These are phyloP conservation scores for Marmota flaviventris DNA, from an alignment of 2,113 vertebrate species.

Conservation along the genomic window DNA sequence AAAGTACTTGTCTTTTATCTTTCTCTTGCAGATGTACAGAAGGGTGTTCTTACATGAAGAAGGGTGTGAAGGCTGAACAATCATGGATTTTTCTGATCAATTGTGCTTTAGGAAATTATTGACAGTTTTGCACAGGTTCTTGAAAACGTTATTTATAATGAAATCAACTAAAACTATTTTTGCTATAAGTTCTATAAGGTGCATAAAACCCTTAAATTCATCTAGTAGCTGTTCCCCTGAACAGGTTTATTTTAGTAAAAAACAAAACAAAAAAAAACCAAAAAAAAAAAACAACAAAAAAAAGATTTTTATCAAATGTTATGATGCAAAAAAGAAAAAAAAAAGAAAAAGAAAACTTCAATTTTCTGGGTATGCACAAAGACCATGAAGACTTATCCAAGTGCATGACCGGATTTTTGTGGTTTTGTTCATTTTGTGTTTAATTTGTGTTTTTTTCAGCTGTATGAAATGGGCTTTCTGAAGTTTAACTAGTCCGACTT, in stretches of 20 bases:
- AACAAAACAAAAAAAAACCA: conserved; percentile 88
- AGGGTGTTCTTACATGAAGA: conserved; percentile 88
- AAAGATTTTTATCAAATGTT: conserved; percentile 96
- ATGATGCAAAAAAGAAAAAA: conserved; percentile 89
- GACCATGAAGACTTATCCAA: conserved; percentile 91
- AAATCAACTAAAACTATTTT: conserved; percentile 97
- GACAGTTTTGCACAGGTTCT: conserved; percentile 98
- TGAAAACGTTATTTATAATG: conserved; percentile 96
- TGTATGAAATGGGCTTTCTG: conserved; percentile 90
- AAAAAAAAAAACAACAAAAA: conserved; percentile 83
- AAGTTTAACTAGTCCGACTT: conserved; percentile 90
- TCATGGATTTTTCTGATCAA: conserved; percentile 96
- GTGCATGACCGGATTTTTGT: conserved; percentile 95
- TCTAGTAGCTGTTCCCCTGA: conserved; percentile 94
- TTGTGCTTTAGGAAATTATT: conserved; percentile 96
- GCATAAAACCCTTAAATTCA: conserved; percentile 96
- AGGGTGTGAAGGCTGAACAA: conserved; percentile 94
- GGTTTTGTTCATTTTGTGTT: conserved; percentile 91
- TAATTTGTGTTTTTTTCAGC: conserved; percentile 81
- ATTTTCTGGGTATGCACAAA: conserved; percentile 91
- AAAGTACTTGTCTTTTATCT: conserved; percentile 70
- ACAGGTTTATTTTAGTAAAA: conserved; percentile 99
- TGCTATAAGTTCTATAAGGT: conserved; percentile 97
- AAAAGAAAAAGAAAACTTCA: conserved; percentile 79
- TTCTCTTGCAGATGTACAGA: conserved; percentile 88